Conservation (phyloP, 2,113 vertebrate species). For the Syrmaticus mikado region DNA sequence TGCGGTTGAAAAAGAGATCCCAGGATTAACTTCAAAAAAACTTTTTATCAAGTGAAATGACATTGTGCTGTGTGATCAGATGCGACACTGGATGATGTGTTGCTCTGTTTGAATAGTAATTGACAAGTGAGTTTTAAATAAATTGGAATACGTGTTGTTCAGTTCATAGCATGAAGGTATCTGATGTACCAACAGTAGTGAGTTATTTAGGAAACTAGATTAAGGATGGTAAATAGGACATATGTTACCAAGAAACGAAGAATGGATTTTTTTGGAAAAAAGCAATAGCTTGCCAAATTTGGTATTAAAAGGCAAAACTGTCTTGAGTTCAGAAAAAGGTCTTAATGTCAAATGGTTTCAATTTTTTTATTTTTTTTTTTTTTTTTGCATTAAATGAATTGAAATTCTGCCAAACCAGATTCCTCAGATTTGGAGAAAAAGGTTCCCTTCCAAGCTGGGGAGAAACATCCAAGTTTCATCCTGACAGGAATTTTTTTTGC, state of each 20-base stretch:
- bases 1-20: neutral
- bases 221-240: neutral
- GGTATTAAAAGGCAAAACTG: constrained; percentile 28
- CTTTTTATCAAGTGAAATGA: neutral
- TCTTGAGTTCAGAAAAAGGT: constrained; percentile 60
- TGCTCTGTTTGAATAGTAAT: neutral
- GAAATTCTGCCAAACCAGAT: constrained; percentile 61
- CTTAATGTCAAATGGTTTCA: constrained; percentile 43
- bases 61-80: neutral
- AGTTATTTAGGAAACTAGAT: neutral
- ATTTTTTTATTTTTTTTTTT: neutral
- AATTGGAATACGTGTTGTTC: neutral
- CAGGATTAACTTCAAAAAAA: neutral
- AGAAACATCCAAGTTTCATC: constrained; percentile 52
- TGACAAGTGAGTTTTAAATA: neutral
- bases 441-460: constrained; percentile 16
- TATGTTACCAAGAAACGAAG: neutral
- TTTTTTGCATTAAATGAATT: constrained; percentile 27
- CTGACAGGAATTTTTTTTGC: constrained; percentile 18
- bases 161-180: neutral
- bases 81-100: neutral
- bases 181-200: neutral
- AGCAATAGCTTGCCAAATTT: neutral
- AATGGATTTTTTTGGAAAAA: neutral
- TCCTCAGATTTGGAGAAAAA: constrained; percentile 25